A percentile compares a stretch with the other conserved stretches of the same genome.
Evolutionary conservation across 2,888 invertebrate species (phyloP).

Genomic region (Diarsia mendica): DNA sequence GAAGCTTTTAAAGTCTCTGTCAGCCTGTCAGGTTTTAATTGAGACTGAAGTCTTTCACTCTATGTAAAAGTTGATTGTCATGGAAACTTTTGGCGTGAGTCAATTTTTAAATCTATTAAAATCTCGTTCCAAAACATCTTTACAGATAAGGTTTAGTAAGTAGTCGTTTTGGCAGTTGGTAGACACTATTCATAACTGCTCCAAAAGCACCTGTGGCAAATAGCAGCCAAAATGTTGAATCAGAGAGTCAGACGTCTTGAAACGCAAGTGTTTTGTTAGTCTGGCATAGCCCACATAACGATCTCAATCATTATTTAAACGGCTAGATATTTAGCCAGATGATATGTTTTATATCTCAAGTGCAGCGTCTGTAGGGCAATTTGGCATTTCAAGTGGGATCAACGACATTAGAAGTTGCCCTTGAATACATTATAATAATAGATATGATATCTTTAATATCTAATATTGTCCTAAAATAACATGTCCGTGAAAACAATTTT

Average conservation of each 20-base stretch:
- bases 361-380: constrained; percentile 9
- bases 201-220: constrained; percentile 28
- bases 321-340: constrained; percentile 19
- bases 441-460: constrained; percentile 1
- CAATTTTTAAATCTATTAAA: constrained; percentile 2
- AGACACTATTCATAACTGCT: constrained; percentile 34
- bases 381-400: constrained; percentile 50
- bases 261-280: constrained; percentile 26
- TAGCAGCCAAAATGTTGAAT: constrained; percentile 52
- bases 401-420: constrained; percentile 45
- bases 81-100: background rate
- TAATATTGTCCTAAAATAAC: constrained; percentile 8
- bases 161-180: constrained; percentile 34
- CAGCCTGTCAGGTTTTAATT: background rate
- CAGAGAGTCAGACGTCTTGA: constrained; percentile 43
- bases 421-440: constrained; percentile 36
- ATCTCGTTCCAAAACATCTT: constrained; percentile 6
- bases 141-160: constrained; percentile 4
- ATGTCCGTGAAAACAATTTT: background rate
- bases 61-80: background rate
- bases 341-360: constrained; percentile 37
- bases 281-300: constrained; percentile 25
- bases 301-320: constrained; percentile 40
- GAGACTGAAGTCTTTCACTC: background rate
- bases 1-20: background rate